Evolutionary conservation across 92 coral and sea anemone species (phyloP).

Genomic region (Nematostella vectensis): DNA sequence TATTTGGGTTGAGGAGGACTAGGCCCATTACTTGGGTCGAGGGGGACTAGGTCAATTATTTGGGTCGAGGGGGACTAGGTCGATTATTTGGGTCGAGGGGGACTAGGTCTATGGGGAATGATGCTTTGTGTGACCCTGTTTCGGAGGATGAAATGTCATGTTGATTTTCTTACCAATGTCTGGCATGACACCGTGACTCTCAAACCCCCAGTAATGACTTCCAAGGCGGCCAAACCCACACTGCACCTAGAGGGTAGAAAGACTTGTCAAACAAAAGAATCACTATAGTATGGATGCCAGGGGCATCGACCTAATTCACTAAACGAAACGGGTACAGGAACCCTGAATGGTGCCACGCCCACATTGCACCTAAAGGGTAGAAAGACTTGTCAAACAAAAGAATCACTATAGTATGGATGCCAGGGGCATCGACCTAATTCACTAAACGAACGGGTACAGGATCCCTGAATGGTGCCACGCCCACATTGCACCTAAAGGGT

Average conservation of each 20-base stretch:
- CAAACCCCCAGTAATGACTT: slow-evolving; percentile 90
- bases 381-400: not conserved
- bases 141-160: too few relatives aligned
- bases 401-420: not conserved
- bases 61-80: too few relatives aligned
- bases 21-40: too few relatives aligned
- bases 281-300: not conserved
- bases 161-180: slow-evolving; percentile 97
- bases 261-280: not conserved
- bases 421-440: too few relatives aligned
- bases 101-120: too few relatives aligned
- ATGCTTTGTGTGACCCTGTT: too few relatives aligned
- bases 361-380: slow-evolving; percentile 63
- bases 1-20: too few relatives aligned
- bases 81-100: too few relatives aligned
- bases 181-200: slow-evolving; percentile 79
- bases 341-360: slow-evolving; percentile 95
- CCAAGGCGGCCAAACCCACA: slow-evolving; percentile 98
- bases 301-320: too few relatives aligned
- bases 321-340: not conserved
- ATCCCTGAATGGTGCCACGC: slow-evolving; percentile 83
- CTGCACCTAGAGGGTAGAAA: slow-evolving; percentile 58
- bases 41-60: too few relatives aligned
- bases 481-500: slow-evolving; percentile 81
- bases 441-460: not conserved